These are phyloP conservation scores for Micrasema minimum DNA, from an alignment of 1,140 invertebrate genomes.

Conservation along the genomic window DNA sequence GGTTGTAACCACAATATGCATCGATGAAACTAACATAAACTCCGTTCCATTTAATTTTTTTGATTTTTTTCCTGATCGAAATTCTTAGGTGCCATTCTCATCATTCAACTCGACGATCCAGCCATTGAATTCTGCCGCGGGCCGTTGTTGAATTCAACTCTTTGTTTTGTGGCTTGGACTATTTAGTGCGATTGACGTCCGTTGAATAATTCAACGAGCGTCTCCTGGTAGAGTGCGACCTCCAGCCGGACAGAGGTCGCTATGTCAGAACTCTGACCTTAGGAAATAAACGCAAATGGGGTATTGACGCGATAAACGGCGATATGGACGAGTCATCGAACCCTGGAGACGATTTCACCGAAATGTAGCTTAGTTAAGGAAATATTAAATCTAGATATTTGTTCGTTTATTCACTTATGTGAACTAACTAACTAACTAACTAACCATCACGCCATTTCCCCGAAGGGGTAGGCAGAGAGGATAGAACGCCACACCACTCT, in stretches of 20 bases:
- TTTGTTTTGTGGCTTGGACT: too few relatives aligned
- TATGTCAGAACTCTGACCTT: slow-evolving; percentile 8
- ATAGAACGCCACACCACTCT: too few relatives aligned
- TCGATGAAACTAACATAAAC: too few relatives aligned
- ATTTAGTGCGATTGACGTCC: neutral
- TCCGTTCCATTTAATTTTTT: too few relatives aligned
- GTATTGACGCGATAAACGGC: neutral
- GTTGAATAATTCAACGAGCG: slow-evolving; percentile 13
- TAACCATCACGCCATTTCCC: too few relatives aligned
- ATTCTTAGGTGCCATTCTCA: too few relatives aligned
- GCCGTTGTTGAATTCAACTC: too few relatives aligned
- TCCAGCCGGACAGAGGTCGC: slow-evolving; percentile 6
- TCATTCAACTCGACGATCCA: too few relatives aligned
- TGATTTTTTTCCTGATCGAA: too few relatives aligned
- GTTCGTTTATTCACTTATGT: neutral
- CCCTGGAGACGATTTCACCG: neutral
- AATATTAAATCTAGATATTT: neutral
- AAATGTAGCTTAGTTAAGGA: neutral
- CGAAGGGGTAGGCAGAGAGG: too few relatives aligned
- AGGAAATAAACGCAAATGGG: neutral
- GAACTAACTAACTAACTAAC: neutral
- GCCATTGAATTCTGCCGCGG: too few relatives aligned
- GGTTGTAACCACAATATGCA: too few relatives aligned
- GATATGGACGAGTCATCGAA: slow-evolving; percentile 6
- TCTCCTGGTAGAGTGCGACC: slow-evolving; percentile 2